Percentiles rank a stretch among this genome's conserved stretches.
Evolutionary conservation across 2,113 vertebrate genomes (phyloP).

Genomic region (Pagrus major): DNA sequence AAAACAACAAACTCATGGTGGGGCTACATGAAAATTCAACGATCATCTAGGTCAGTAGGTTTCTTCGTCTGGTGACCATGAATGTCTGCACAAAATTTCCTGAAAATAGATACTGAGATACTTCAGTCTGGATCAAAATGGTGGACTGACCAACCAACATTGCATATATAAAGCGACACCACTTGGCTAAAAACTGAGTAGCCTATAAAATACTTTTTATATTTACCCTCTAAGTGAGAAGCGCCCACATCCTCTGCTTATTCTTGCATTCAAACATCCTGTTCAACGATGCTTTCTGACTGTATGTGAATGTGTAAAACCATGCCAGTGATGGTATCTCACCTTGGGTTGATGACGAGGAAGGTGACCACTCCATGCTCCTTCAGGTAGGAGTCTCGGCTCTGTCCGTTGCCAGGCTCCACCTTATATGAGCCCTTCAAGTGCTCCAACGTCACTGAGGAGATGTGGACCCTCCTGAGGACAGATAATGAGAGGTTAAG

Average conservation of each 20-base stretch:
- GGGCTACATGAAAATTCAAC: too few relatives aligned
- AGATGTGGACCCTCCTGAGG: constrained; percentile 96
- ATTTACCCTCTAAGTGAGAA: not conserved
- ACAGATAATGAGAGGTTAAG: constrained; percentile 25
- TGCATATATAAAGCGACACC: too few relatives aligned
- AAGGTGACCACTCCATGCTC: constrained; percentile 94
- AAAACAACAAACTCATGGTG: too few relatives aligned
- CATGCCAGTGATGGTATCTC: constrained; percentile 43
- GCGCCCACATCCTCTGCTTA: not conserved
- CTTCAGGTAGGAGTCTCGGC: constrained; percentile 94
- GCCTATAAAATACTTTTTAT: too few relatives aligned
- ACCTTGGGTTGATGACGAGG: constrained; percentile 99
- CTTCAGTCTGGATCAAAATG: too few relatives aligned
- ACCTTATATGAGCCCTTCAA: constrained; percentile 97
- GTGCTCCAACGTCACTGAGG: constrained; percentile 95
- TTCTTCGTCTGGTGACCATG: too few relatives aligned
- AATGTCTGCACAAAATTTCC: too few relatives aligned
- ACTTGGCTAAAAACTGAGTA: too few relatives aligned
- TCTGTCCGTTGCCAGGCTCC: constrained; percentile 92
- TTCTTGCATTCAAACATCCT: too few relatives aligned
- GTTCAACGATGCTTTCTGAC: not conserved
- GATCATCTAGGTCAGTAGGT: too few relatives aligned
- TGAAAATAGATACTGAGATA: too few relatives aligned
- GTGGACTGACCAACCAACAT: too few relatives aligned
- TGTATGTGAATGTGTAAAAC: not conserved